Percentiles rank a stretch among this genome's conserved stretches.
These are phyloP conservation scores for Crenuchus spilurus DNA, from an alignment of 2,797 vertebrate genomes.

Conservation along the genomic window DNA sequence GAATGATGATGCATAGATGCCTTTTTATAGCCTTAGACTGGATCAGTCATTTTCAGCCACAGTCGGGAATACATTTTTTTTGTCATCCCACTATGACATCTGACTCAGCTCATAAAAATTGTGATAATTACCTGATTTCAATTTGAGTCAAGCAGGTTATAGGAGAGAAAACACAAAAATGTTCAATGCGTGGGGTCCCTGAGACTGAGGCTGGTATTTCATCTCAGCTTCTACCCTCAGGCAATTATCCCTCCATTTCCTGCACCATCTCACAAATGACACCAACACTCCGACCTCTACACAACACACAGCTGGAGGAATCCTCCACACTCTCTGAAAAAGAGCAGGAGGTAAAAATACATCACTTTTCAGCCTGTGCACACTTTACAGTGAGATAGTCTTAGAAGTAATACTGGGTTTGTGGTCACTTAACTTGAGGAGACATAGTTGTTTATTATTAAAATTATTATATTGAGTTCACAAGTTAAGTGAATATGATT, in stretches of 20 bases:
- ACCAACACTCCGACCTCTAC: not conserved
- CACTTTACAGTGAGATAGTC: no score
- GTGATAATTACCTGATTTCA: not conserved
- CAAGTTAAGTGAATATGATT: no score
- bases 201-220: not conserved
- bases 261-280: not conserved
- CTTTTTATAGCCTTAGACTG: no score
- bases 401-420: not conserved
- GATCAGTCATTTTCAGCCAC: no score
- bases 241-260: conserved; percentile 2
- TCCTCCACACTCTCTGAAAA: not conserved
- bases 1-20: no score
- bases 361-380: not conserved
- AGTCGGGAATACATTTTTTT: no score
- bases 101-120: not conserved
- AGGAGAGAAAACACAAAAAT: not conserved
- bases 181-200: not conserved
- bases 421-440: no score
- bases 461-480: no score
- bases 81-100: not conserved
- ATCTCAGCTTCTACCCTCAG: not conserved
- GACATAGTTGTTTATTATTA: no score
- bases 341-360: no score
- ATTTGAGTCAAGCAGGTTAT: not conserved
- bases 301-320: not conserved